Conservation (phyloP, 2,113 vertebrate species). For the Symphodus melops region DNA sequence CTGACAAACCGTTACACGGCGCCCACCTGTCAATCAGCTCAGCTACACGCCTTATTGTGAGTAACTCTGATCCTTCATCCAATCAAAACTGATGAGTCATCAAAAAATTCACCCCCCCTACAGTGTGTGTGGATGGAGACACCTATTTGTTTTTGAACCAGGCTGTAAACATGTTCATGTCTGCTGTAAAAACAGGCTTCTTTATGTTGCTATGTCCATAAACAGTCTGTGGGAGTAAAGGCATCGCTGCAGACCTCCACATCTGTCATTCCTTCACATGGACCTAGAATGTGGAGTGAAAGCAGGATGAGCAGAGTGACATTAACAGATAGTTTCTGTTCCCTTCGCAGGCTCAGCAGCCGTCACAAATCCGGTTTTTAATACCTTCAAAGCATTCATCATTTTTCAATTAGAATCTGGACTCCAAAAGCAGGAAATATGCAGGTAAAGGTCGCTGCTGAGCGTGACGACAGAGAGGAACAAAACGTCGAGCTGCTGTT, state of each 20-base stretch:
- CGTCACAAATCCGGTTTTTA: constrained; percentile 48
- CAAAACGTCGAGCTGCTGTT: neutral
- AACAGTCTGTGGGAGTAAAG: no score
- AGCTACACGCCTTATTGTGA: no score
- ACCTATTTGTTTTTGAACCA: no score
- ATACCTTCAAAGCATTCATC: constrained; percentile 51
- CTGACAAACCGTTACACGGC: no score
- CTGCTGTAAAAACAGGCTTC: no score
- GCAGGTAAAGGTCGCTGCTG: constrained; percentile 45
- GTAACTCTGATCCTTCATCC: no score
- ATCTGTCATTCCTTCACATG: constrained; percentile 4
- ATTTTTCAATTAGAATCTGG: constrained; percentile 59
- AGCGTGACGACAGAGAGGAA: constrained; percentile 10
- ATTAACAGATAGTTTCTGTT: constrained; percentile 30
- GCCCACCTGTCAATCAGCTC: no score
- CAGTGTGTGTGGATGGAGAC: no score
- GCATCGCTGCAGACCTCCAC: neutral
- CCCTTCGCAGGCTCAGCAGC: constrained; percentile 26
- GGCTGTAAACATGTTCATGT: no score
- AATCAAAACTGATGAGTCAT: no score
- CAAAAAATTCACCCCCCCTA: no score
- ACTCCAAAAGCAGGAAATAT: constrained; percentile 31
- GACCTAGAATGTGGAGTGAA: neutral
- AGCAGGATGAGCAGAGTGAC: neutral
- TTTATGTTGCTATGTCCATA: no score